Evolutionary conservation across 2,797 vertebrate species (phyloP).

Genomic region (Rhynchonycteris naso): DNA sequence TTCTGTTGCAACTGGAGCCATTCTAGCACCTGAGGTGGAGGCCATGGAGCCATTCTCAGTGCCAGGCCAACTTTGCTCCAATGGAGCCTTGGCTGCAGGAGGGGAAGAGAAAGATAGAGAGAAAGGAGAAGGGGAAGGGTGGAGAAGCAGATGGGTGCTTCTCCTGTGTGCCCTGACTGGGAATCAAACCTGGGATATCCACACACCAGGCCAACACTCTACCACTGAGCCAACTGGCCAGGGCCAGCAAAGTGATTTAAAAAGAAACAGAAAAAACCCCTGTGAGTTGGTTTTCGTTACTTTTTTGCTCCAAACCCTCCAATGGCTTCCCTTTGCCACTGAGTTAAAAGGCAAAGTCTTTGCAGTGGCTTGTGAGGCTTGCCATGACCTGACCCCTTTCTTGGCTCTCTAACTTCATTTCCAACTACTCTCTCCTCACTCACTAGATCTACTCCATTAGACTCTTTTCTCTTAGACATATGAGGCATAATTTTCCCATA

Average conservation of each 20-base stretch:
- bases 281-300: background rate
- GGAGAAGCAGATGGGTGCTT: no score
- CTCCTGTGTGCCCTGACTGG: no score
- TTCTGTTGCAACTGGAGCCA: no score
- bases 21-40: no score
- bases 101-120: no score
- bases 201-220: no score
- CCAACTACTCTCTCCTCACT: background rate
- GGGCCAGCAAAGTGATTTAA: background rate
- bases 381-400: background rate
- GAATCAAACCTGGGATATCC: no score
- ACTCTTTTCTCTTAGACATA: background rate
- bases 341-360: background rate
- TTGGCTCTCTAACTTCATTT: background rate
- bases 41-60: no score
- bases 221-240: no score
- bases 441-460: background rate
- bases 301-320: background rate
- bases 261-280: background rate
- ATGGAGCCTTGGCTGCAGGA: no score
- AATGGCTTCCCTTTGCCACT: background rate
- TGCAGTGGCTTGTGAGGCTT: background rate
- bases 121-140: no score
- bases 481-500: background rate
- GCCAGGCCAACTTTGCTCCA: no score